Evolutionary conservation across 2,797 vertebrate genomes (phyloP).

Genomic region (Anomalospiza imberbis): DNA sequence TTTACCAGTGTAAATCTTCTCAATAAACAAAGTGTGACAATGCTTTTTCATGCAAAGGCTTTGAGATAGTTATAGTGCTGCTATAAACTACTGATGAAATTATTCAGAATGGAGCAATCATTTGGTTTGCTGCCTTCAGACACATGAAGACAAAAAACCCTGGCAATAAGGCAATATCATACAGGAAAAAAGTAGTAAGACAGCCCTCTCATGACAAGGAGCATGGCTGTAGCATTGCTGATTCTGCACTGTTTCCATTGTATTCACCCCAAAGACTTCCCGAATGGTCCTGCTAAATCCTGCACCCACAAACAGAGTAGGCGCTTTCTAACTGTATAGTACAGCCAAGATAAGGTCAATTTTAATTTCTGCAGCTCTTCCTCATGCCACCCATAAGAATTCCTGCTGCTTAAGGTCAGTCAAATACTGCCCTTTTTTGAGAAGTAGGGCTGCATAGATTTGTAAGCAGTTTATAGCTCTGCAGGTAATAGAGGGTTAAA

Average conservation of each 20-base stretch:
- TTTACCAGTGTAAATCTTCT: background rate
- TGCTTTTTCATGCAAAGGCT: background rate
- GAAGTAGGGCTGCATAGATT: background rate
- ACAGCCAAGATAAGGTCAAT: background rate
- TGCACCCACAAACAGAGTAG: background rate
- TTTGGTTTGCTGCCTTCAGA: background rate
- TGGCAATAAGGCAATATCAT: background rate
- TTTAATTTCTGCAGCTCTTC: background rate
- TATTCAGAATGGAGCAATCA: background rate
- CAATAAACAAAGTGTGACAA: background rate
- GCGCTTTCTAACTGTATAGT: background rate
- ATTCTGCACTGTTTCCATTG: background rate
- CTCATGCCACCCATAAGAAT: background rate
- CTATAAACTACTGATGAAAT: background rate
- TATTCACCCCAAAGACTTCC: background rate
- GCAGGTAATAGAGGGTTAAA: slow-evolving; percentile 55
- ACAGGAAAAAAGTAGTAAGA: background rate
- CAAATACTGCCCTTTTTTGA: background rate
- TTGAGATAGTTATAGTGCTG: background rate
- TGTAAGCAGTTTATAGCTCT: background rate
- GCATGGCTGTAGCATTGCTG: background rate
- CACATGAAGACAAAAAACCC: background rate
- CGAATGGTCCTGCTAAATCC: background rate
- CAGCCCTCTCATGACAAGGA: background rate
- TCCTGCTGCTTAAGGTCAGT: background rate